Percentiles rank a stretch among this genome's conserved stretches.
Conservation (phyloP, 2,113 vertebrate species). For the Nycticorax nycticorax region DNA sequence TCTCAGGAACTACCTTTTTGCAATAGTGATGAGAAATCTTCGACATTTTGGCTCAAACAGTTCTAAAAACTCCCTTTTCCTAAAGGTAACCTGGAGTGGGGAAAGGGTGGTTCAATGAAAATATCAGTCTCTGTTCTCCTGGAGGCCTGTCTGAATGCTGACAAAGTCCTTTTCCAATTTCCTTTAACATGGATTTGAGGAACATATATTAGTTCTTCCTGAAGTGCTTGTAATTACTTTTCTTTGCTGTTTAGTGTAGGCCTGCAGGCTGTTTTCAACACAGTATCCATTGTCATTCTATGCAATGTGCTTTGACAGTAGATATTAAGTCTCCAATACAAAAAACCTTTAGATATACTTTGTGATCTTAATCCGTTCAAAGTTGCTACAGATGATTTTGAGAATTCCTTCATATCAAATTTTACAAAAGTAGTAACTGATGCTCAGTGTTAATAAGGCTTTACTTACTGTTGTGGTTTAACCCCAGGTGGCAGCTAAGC, state of each 20-base stretch:
- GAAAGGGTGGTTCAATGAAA: background rate
- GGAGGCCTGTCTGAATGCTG: background rate
- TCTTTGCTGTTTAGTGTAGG: background rate
- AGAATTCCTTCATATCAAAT: background rate
- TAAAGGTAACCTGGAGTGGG: background rate
- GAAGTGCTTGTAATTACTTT: slow-evolving; percentile 47
- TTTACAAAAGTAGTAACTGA: background rate
- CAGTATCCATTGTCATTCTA: background rate
- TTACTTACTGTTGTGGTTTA: background rate
- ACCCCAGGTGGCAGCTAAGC: background rate
- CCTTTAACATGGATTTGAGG: background rate
- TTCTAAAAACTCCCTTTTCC: background rate
- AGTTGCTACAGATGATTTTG: background rate
- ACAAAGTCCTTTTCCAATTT: slow-evolving; percentile 19
- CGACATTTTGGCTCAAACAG: background rate
- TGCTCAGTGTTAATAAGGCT: background rate
- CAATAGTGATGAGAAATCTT: background rate
- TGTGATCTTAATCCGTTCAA: background rate
- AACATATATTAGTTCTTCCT: slow-evolving; percentile 25
- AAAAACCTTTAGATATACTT: background rate
- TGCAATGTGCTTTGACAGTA: background rate
- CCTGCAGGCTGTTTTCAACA: background rate
- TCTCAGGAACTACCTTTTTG: background rate
- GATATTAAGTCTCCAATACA: background rate
- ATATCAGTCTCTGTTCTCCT: background rate